Conservation (phyloP, 92 coral and sea anemone genomes). For the Paramuricea clavata region DNA sequence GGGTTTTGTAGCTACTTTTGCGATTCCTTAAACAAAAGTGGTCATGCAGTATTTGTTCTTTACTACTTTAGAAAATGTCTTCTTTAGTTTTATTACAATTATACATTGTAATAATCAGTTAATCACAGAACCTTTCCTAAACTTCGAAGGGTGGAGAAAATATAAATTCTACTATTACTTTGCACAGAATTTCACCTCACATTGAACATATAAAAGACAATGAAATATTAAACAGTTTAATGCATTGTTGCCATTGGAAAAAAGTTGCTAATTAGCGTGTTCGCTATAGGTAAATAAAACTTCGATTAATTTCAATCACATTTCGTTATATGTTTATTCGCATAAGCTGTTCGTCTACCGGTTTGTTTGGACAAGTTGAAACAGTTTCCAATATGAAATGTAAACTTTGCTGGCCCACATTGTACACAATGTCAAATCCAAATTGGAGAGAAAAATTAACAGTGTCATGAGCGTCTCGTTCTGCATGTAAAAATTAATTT, state of each 20-base stretch:
- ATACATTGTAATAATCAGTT: no score
- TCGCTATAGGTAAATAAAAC: neutral
- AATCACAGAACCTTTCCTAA: no score
- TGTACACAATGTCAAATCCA: conserved; percentile 2
- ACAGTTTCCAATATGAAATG: neutral
- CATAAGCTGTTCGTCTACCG: neutral
- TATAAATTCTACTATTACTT: no score
- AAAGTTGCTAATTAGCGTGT: neutral
- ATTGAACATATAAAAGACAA: neutral
- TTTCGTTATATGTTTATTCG: neutral
- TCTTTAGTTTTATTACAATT: no score
- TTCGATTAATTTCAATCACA: neutral
- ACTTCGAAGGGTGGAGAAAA: no score
- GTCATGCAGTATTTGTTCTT: no score
- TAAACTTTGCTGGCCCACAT: neutral
- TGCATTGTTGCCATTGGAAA: neutral
- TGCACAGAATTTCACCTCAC: neutral
- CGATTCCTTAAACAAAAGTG: no score
- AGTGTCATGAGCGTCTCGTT: neutral
- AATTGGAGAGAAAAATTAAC: neutral
- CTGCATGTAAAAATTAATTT: neutral
- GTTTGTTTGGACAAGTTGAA: neutral
- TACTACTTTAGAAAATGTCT: no score
- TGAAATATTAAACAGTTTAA: conserved; percentile 10
- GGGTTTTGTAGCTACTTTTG: no score